Percentiles rank a stretch among this genome's conserved stretches.
Evolutionary conservation across 2,797 vertebrate species (phyloP).

Genomic region (Diceros bicornis): DNA sequence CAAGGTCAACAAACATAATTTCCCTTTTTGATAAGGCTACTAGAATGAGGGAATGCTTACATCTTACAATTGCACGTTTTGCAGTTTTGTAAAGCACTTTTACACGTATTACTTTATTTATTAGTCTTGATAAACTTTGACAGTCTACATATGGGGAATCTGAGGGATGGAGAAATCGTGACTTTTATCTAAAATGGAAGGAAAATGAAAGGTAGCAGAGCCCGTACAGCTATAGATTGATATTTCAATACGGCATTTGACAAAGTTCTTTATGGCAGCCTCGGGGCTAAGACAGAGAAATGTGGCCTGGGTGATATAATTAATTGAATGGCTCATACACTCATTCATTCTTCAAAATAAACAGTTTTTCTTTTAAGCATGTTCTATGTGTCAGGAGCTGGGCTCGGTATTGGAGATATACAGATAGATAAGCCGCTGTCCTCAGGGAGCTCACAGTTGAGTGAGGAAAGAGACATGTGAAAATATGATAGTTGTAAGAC

Average conservation of each 20-base stretch:
- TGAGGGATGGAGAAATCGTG: background rate
- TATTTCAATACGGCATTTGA: background rate
- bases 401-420: background rate
- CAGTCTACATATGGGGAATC: background rate
- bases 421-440: background rate
- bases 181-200: background rate
- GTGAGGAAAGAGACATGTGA: background rate
- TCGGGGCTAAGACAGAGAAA: background rate
- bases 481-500: background rate
- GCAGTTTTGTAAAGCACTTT: constrained; percentile 12
- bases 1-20: constrained; percentile 75
- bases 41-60: constrained; percentile 43
- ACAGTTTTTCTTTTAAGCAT: constrained; percentile 42
- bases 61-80: background rate
- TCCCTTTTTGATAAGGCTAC: constrained; percentile 65
- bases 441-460: background rate
- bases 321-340: constrained; percentile 28
- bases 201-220: background rate
- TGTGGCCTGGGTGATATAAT: background rate
- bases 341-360: constrained; percentile 58
- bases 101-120: constrained; percentile 17
- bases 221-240: background rate
- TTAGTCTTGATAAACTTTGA: background rate
- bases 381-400: background rate
- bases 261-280: background rate